Percentiles rank a stretch among this genome's conserved stretches.
phyloP scores from a whole-genome alignment of 2,888 invertebrate genomes.

The Drosophila pegasa region DNA sequence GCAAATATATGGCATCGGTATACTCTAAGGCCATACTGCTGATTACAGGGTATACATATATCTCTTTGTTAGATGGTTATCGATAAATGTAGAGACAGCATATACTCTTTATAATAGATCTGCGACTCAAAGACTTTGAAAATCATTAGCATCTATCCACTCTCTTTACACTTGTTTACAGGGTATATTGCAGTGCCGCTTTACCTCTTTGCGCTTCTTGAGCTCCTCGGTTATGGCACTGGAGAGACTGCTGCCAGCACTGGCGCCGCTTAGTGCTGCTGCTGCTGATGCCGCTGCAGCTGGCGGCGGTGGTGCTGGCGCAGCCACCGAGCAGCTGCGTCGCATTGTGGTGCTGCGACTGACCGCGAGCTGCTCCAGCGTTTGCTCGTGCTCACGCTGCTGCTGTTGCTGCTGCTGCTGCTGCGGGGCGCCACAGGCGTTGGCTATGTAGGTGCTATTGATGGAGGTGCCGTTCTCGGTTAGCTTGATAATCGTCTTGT shows the following conservation, averaged over 20 bases:
- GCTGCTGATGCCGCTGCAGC: constrained; percentile 21
- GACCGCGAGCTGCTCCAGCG: constrained; percentile 23
- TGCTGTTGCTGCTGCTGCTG: constrained; percentile 38
- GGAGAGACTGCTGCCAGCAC: constrained; percentile 85
- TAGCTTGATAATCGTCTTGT: constrained; percentile 90
- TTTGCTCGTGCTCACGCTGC: constrained; percentile 33
- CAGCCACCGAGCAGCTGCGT: constrained; percentile 37
- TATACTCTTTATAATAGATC: background rate
- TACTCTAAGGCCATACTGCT: background rate
- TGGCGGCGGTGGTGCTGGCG: constrained; percentile 13
- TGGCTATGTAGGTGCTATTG: constrained; percentile 86
- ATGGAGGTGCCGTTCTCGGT: constrained; percentile 90
- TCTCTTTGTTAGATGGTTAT: background rate
- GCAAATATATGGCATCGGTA: background rate
- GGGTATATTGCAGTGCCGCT: constrained; percentile 23
- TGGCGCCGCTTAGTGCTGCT: constrained; percentile 61
- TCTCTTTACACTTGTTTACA: background rate
- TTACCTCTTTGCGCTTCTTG: constrained; percentile 89
- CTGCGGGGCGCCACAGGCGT: constrained; percentile 46
- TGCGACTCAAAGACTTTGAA: background rate
- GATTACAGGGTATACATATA: background rate
- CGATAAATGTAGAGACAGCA: background rate
- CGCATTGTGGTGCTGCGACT: constrained; percentile 63
- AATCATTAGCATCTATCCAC: background rate
- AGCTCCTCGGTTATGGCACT: constrained; percentile 90